These are phyloP conservation scores for Pipistrellus kuhlii DNA, from an alignment of 2,797 vertebrate genomes.

Conservation along the genomic window DNA sequence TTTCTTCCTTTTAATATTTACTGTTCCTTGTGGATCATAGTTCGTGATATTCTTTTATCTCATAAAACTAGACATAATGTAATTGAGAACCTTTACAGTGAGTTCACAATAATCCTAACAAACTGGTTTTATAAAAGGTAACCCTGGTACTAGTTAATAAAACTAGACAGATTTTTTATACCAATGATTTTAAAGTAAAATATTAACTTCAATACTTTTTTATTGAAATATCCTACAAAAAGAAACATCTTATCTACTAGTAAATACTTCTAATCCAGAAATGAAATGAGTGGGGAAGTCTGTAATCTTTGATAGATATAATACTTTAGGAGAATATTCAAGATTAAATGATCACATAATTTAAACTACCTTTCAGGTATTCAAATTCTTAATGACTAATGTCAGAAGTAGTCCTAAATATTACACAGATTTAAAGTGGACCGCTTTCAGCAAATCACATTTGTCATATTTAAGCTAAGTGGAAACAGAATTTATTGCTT, in stretches of 20 bases:
- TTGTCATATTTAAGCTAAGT: constrained; percentile 38
- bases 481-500: constrained; percentile 53
- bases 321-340: constrained; percentile 15
- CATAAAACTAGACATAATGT: constrained; percentile 4
- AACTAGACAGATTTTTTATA: constrained; percentile 47
- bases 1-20: constrained; percentile 56
- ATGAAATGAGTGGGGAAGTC: constrained; percentile 45
- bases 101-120: constrained; percentile 63
- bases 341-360: constrained; percentile 11
- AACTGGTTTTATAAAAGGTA: constrained; percentile 53
- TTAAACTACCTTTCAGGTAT: constrained; percentile 2
- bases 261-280: constrained; percentile 51
- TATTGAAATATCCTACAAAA: constrained; percentile 42
- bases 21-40: neutral
- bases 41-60: constrained; percentile 36
- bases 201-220: constrained; percentile 44
- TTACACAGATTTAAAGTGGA: constrained; percentile 51
- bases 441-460: constrained; percentile 12
- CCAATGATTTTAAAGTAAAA: constrained; percentile 63
- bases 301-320: neutral
- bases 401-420: constrained; percentile 53
- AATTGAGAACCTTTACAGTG: constrained; percentile 14
- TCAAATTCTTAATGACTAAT: constrained; percentile 44
- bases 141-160: constrained; percentile 54
- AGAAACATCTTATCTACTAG: neutral